Conservation (phyloP, 2,888 invertebrate genomes). For the Chloroclystis v-ata region DNA sequence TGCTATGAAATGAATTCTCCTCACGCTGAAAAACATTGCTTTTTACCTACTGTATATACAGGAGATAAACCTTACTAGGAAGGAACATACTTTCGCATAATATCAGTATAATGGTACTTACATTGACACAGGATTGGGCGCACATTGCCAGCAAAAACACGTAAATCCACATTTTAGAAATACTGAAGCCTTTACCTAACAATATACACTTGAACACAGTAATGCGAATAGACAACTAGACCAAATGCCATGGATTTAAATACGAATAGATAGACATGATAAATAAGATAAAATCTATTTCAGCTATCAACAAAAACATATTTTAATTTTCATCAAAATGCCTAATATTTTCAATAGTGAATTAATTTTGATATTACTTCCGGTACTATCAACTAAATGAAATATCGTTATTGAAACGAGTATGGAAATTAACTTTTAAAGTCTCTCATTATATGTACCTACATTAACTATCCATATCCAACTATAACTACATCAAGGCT, state of each 20-base stretch:
- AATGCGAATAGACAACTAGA: neutral
- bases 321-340: slow-evolving; percentile 7
- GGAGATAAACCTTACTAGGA: too few species aligned
- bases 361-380: neutral
- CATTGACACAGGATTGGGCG: slow-evolving; percentile 16
- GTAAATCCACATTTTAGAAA: slow-evolving; percentile 14
- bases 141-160: slow-evolving; percentile 12
- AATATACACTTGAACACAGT: neutral
- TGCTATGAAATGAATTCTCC: too few species aligned
- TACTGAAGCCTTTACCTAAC: neutral
- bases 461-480: too few species aligned
- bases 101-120: slow-evolving; percentile 9
- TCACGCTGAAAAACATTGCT: too few species aligned
- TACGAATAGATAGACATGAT: neutral
- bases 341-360: neutral
- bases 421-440: too few species aligned
- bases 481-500: too few species aligned
- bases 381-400: neutral
- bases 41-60: too few species aligned
- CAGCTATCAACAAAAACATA: slow-evolving; percentile 13
- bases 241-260: neutral
- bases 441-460: too few species aligned
- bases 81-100: too few species aligned
- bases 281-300: neutral
- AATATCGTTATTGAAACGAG: too few species aligned